Evolutionary conservation across 2,797 vertebrate genomes (phyloP).

Genomic region (Microcaecilia unicolor): DNA sequence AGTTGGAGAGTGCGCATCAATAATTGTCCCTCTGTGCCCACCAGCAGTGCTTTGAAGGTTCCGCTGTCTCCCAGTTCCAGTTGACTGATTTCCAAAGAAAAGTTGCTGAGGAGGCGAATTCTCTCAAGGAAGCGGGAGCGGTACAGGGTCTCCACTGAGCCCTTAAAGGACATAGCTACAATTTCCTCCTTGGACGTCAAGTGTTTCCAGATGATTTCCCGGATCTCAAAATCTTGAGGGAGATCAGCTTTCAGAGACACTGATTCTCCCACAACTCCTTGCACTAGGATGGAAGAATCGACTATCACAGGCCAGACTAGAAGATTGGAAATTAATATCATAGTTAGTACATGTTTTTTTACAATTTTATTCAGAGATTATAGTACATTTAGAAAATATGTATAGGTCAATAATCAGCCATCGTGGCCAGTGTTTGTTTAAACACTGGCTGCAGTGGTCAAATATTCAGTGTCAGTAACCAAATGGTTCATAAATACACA

Average conservation of each 20-base stretch:
- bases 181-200: constrained; percentile 26
- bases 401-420: too few species aligned
- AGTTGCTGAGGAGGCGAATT: constrained; percentile 25
- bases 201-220: constrained; percentile 39
- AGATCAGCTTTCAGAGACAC: constrained; percentile 6
- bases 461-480: too few species aligned
- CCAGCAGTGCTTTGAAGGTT: constrained; percentile 32
- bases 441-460: too few species aligned
- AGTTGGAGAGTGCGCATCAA: constrained; percentile 16
- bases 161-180: constrained; percentile 31
- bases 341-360: too few species aligned
- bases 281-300: background rate
- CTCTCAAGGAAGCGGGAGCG: constrained; percentile 36
- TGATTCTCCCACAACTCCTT: constrained; percentile 10
- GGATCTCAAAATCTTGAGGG: constrained; percentile 16
- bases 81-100: constrained; percentile 28
- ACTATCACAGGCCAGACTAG: background rate
- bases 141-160: constrained; percentile 23
- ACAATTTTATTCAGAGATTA: too few species aligned
- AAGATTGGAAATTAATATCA: background rate
- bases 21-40: constrained; percentile 18
- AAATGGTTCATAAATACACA: too few species aligned
- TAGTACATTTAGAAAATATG: too few species aligned
- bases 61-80: constrained; percentile 24
- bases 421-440: too few species aligned